Conservation (phyloP, 23 tunicate genomes). For the Styela clava region DNA sequence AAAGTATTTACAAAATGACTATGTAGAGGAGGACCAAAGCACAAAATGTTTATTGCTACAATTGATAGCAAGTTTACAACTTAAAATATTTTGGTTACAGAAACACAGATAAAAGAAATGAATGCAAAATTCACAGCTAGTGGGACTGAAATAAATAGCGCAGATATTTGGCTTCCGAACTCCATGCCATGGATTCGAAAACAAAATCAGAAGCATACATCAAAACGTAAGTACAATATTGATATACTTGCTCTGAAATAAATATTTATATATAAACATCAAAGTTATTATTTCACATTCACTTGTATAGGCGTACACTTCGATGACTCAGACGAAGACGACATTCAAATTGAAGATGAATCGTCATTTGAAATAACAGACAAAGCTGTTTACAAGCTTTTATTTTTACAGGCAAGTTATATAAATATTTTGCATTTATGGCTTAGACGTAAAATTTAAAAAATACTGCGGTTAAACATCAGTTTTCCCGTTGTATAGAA, state of each 20-base stretch:
- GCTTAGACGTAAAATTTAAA: too few species aligned
- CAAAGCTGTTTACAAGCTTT: conserved; percentile 50
- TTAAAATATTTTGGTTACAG: not conserved
- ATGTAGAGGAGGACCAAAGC: too few species aligned
- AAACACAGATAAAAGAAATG: not conserved
- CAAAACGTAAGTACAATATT: not conserved
- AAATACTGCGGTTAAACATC: too few species aligned
- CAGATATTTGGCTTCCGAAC: conserved; percentile 44
- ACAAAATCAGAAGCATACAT: not conserved
- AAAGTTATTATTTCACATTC: too few species aligned
- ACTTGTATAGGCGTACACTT: not conserved
- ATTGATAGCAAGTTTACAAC: too few species aligned
- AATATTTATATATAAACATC: too few species aligned
- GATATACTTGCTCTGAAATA: too few species aligned
- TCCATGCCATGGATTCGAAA: conserved; percentile 38
- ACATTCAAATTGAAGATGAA: not conserved
- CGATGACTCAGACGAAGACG: not conserved
- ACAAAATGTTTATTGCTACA: too few species aligned
- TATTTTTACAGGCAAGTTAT: conserved; percentile 42
- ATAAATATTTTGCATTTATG: not conserved
- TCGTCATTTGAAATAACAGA: conserved; percentile 10
- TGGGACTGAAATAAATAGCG: conserved; percentile 3
- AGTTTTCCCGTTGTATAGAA: too few species aligned
- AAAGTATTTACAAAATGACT: too few species aligned
- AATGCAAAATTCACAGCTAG: not conserved